Conservation (phyloP, 2,888 invertebrate species). For the Argyresthia goedartella region DNA sequence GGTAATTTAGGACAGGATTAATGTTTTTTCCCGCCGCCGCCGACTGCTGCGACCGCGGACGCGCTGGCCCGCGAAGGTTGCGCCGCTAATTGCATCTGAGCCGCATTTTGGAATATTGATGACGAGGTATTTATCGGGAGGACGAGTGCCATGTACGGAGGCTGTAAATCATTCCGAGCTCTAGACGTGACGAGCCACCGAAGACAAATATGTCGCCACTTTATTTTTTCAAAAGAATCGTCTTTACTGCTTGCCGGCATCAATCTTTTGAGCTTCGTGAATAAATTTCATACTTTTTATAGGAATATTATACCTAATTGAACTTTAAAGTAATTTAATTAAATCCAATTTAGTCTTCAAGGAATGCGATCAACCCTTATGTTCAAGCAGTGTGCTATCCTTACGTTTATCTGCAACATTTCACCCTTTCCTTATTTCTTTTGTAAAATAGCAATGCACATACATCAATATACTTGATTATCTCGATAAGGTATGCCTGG, state of each 20-base stretch:
- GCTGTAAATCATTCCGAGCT: conserved; percentile 65
- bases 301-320: too few species aligned
- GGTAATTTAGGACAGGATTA: neutral
- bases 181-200: conserved; percentile 58
- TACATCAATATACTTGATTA: too few species aligned
- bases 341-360: too few species aligned
- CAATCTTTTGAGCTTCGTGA: too few species aligned
- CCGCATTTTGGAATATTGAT: conserved; percentile 71
- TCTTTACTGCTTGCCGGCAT: conserved; percentile 1
- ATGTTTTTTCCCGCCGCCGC: neutral
- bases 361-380: too few species aligned
- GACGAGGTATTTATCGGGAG: conserved; percentile 67
- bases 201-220: conserved; percentile 15
- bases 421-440: too few species aligned
- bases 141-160: conserved; percentile 62
- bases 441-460: too few species aligned
- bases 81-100: conserved; percentile 63
- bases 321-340: too few species aligned
- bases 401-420: too few species aligned
- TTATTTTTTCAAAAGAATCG: conserved; percentile 13
- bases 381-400: too few species aligned
- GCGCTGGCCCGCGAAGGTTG: conserved; percentile 64
- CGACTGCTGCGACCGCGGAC: conserved; percentile 18
- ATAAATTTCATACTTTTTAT: too few species aligned
- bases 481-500: too few species aligned